A percentile compares a stretch with the other conserved stretches of the same genome.
Conservation (phyloP, 2,888 invertebrate species). For the Diplazon laetatorius region DNA sequence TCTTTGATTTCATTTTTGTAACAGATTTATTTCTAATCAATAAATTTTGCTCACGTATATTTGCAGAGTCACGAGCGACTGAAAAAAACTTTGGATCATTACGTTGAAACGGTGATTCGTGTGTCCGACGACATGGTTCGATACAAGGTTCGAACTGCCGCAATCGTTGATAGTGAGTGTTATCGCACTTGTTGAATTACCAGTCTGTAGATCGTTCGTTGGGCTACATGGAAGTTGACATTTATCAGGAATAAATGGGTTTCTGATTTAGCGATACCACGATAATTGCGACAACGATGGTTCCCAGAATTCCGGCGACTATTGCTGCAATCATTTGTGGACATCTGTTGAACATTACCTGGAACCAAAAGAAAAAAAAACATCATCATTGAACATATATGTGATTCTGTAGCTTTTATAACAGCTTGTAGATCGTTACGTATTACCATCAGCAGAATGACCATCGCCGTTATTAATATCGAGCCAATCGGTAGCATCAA, state of each 20-base stretch:
- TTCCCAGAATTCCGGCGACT: conserved; percentile 82
- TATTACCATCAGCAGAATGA: conserved; percentile 77
- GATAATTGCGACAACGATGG: conserved; percentile 81
- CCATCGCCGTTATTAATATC: conserved; percentile 72
- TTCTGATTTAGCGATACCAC: conserved; percentile 74
- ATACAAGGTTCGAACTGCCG: conserved; percentile 68
- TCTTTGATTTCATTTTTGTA: not conserved
- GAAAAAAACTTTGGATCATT: conserved; percentile 85
- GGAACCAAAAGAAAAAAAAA: too few species aligned
- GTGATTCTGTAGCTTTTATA: too few species aligned
- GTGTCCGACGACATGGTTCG: conserved; percentile 87
- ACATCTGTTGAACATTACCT: conserved; percentile 83
- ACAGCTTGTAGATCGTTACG: too few species aligned
- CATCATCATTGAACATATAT: too few species aligned
- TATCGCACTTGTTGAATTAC: conserved; percentile 4
- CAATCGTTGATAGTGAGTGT: conserved; percentile 67
- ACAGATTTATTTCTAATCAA: conserved; percentile 16
- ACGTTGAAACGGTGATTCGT: conserved; percentile 86
- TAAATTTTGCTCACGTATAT: conserved; percentile 66
- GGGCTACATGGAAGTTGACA: not conserved
- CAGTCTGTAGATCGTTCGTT: conserved; percentile 12
- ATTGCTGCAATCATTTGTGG: conserved; percentile 82
- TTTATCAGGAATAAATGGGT: conserved; percentile 72
- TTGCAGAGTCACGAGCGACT: conserved; percentile 87
- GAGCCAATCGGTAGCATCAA: conserved; percentile 75